phyloP scores from a whole-genome alignment of 1,140 invertebrate genomes.

The Neocloeon triangulifer region DNA sequence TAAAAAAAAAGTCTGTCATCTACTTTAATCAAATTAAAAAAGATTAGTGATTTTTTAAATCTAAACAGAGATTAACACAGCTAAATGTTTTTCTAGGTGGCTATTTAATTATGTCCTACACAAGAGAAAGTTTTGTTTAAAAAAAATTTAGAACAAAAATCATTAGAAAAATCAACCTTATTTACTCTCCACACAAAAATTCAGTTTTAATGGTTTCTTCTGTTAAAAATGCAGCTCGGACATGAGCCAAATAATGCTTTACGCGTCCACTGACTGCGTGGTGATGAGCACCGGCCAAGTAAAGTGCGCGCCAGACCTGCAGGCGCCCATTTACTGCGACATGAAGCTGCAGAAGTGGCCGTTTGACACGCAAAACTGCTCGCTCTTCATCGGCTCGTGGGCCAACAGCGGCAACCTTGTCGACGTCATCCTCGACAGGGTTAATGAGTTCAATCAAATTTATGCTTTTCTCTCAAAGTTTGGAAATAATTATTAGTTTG shows the following conservation, averaged over 20 bases:
- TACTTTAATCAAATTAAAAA: constrained; percentile 12
- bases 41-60: not conserved
- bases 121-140: constrained; percentile 12
- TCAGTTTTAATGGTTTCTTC: not conserved
- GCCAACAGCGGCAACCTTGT: constrained; percentile 17
- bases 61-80: not conserved
- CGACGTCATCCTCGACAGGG: constrained; percentile 17
- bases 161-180: constrained; percentile 12
- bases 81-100: constrained; percentile 1
- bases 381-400: constrained; percentile 27
- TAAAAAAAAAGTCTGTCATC: too few relatives aligned
- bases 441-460: not conserved
- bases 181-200: constrained; percentile 12
- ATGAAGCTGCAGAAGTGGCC: constrained; percentile 23
- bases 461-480: not conserved
- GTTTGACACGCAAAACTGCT: constrained; percentile 26
- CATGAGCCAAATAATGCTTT: not conserved
- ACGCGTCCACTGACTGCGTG: constrained; percentile 21
- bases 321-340: constrained; percentile 17
- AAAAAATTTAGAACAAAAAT: constrained; percentile 10
- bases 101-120: not conserved
- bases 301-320: constrained; percentile 18
- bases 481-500: too few relatives aligned
- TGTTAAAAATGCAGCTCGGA: not conserved
- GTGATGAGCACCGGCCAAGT: constrained; percentile 20